Evolutionary conservation across 2,888 invertebrate species (phyloP).

Genomic region (Hemistola chrysoprasaria): DNA sequence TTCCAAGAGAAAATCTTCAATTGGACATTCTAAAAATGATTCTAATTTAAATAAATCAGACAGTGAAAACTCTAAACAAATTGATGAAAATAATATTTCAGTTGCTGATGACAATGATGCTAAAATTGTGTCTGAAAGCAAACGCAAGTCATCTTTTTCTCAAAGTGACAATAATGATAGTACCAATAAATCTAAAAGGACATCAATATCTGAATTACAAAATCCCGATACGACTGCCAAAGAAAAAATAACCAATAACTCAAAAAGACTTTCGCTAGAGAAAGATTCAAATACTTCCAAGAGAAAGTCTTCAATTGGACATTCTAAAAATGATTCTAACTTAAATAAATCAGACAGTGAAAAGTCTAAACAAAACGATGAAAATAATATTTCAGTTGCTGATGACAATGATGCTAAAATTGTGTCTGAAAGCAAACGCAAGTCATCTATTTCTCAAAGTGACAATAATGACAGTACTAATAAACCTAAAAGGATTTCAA

Average conservation of each 20-base stretch:
- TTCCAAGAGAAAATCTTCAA: constrained; percentile 19
- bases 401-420: constrained; percentile 22
- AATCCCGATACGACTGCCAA: too few relatives aligned
- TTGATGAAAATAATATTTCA: constrained; percentile 5
- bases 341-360: constrained; percentile 11
- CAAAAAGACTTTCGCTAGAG: constrained; percentile 27
- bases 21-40: constrained; percentile 6
- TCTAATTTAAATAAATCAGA: constrained; percentile 12
- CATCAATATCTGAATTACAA: constrained; percentile 33
- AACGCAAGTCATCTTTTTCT: constrained; percentile 20
- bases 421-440: constrained; percentile 12
- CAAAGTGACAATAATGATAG: constrained; percentile 24
- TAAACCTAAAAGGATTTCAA: constrained; percentile 41
- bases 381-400: constrained; percentile 3
- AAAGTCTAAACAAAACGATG: constrained; percentile 16
- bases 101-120: constrained; percentile 20
- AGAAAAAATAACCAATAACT: constrained; percentile 15
- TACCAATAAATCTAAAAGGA: constrained; percentile 39
- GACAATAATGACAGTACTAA: constrained; percentile 27
- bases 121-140: constrained; percentile 10
- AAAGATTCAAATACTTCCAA: constrained; percentile 28
- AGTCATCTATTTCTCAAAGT: constrained; percentile 18
- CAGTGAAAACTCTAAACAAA: constrained; percentile 14
- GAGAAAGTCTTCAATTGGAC: constrained; percentile 8
- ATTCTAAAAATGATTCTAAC: constrained; percentile 10